Conservation (phyloP, 2,888 invertebrate species). For the Nezara viridula region DNA sequence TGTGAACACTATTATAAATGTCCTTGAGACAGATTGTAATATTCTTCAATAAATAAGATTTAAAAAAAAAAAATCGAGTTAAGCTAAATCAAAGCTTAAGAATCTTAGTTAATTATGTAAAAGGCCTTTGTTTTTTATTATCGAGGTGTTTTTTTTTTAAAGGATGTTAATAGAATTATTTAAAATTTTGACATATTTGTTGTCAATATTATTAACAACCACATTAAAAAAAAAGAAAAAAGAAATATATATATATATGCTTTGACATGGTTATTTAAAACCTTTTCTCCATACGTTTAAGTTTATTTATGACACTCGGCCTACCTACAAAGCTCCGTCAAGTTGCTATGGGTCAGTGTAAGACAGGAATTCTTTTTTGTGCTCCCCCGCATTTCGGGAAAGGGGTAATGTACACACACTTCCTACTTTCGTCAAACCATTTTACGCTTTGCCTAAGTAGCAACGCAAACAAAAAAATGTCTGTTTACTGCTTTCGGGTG, state of each 20-base stretch:
- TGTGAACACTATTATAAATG: too few relatives aligned
- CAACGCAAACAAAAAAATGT: background rate
- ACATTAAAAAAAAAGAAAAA: too few relatives aligned
- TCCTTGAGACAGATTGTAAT: too few relatives aligned
- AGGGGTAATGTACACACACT: background rate
- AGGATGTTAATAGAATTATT: too few relatives aligned
- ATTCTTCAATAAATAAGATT: too few relatives aligned
- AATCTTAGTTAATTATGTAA: too few relatives aligned
- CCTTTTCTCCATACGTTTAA: background rate
- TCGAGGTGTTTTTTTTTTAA: too few relatives aligned
- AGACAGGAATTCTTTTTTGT: background rate
- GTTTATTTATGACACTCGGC: background rate
- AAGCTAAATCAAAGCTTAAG: too few relatives aligned
- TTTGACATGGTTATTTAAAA: background rate
- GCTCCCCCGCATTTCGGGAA: background rate
- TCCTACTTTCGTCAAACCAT: background rate
- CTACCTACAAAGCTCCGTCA: background rate
- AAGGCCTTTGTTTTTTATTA: too few relatives aligned
- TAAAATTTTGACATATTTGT: too few relatives aligned
- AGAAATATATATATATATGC: background rate
- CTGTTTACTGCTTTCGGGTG: background rate
- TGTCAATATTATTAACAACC: too few relatives aligned
- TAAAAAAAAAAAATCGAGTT: too few relatives aligned
- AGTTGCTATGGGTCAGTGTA: background rate
- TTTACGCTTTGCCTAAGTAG: constrained; percentile 27